Percentiles rank a stretch among this genome's conserved stretches.
Evolutionary conservation across 1,140 invertebrate genomes (phyloP).

Genomic region (Trachelipus rathkii): DNA sequence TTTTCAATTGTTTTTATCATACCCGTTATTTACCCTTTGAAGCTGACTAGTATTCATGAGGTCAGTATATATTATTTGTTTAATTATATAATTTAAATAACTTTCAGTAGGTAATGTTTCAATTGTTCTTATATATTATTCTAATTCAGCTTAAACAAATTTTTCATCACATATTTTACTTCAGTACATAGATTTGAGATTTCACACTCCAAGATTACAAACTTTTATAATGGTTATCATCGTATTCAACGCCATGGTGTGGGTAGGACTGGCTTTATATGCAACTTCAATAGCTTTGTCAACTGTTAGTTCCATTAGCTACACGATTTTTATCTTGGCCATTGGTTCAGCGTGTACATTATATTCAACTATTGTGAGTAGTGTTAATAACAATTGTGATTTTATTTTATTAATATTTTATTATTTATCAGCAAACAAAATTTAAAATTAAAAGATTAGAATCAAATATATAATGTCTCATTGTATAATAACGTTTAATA

Average conservation of each 20-base stretch:
- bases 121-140: background rate
- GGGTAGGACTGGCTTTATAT: background rate
- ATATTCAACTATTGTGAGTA: background rate
- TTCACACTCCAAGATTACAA: background rate
- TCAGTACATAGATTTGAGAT: background rate
- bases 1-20: background rate
- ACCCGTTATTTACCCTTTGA: conserved; percentile 9
- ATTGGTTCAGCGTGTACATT: background rate
- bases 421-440: too few species aligned
- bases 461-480: too few species aligned
- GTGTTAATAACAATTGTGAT: background rate
- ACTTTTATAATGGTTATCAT: background rate
- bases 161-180: background rate
- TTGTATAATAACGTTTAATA: too few species aligned
- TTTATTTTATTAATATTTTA: too few species aligned
- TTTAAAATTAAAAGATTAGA: too few species aligned
- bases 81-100: background rate
- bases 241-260: background rate
- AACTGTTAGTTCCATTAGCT: background rate
- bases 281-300: background rate
- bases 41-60: background rate
- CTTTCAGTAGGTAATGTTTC: background rate
- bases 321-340: background rate
- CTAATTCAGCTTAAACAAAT: background rate
- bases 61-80: background rate